A percentile compares a stretch with the other conserved stretches of the same genome.
Conservation (phyloP, 2,797 vertebrate genomes). For the Trichosurus vulpecula region DNA sequence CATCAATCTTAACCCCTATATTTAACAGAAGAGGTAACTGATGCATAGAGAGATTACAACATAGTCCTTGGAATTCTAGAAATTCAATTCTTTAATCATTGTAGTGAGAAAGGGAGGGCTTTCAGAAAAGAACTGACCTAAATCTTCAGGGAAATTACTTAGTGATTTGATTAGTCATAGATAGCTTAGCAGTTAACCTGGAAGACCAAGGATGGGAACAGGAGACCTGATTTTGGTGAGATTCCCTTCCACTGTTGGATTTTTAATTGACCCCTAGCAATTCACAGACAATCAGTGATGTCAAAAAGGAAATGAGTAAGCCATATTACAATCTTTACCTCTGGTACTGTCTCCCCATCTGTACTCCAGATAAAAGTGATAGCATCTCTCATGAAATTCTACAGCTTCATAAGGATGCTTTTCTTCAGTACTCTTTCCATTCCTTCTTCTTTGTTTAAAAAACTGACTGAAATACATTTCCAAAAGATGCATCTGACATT, state of each 20-base stretch:
- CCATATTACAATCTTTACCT: not conserved
- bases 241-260: not conserved
- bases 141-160: not conserved
- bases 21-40: too few relatives aligned
- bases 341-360: not conserved
- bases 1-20: too few relatives aligned
- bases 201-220: not conserved
- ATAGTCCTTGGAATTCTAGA: not conserved
- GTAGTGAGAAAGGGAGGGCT: too few relatives aligned
- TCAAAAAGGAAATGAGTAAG: not conserved
- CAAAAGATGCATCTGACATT: too few relatives aligned
- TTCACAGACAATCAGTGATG: not conserved
- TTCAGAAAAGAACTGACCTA: too few relatives aligned
- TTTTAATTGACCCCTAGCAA: not conserved
- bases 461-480: not conserved
- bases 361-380: not conserved
- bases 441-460: not conserved
- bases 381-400: too few relatives aligned
- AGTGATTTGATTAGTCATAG: not conserved
- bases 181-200: not conserved
- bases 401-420: not conserved
- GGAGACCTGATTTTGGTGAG: not conserved
- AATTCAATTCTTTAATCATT: too few relatives aligned
- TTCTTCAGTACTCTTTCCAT: conserved; percentile 43
- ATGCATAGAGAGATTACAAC: not conserved